Conservation (phyloP, 64 coral and sea anemone species). For the Astreopora myriophthalma region DNA sequence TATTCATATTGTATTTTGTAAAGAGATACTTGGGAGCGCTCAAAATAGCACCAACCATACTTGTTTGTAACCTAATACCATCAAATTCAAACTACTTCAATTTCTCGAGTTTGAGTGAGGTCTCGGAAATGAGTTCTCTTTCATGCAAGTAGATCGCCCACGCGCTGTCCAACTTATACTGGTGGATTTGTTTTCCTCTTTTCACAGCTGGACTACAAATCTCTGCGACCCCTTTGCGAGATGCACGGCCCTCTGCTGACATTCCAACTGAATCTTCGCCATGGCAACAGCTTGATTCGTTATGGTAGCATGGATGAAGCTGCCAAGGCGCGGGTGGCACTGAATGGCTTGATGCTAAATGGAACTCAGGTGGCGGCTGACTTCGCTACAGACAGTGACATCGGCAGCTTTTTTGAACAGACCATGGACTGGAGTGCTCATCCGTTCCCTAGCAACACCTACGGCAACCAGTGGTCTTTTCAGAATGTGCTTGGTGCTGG, state of each 20-base stretch:
- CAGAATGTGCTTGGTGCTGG: constrained; percentile 37
- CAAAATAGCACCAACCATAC: no score
- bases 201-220: constrained; percentile 72
- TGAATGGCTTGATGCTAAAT: constrained; percentile 77
- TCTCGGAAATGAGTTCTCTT: no score
- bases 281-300: constrained; percentile 97
- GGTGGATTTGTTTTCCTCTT: not conserved
- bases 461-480: constrained; percentile 87
- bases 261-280: constrained; percentile 86
- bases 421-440: constrained; percentile 91
- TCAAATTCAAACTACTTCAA: no score
- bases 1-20: no score
- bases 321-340: constrained; percentile 58
- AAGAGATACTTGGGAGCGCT: no score
- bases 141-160: no score
- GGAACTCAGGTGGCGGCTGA: constrained; percentile 77
- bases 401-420: constrained; percentile 97
- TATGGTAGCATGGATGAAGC: constrained; percentile 97
- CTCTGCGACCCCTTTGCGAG: constrained; percentile 82
- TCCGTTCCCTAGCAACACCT: constrained; percentile 68
- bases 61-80: no score
- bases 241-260: constrained; percentile 94
- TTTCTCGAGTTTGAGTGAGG: no score
- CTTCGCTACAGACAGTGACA: constrained; percentile 95
- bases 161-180: no score